These are phyloP conservation scores for Acheta domesticus DNA, from an alignment of 2,888 invertebrate species.

Conservation along the genomic window DNA sequence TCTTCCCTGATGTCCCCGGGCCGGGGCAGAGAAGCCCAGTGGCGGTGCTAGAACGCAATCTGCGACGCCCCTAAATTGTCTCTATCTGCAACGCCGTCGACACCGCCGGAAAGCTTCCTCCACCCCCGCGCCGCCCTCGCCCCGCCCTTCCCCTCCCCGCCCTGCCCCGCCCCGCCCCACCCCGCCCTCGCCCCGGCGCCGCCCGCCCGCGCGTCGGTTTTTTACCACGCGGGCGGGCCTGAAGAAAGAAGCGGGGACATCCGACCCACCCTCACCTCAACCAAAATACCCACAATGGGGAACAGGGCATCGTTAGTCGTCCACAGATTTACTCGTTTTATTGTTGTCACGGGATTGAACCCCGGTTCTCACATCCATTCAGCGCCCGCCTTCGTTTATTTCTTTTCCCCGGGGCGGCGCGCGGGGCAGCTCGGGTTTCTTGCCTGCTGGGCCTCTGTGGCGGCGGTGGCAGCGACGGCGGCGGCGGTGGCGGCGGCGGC, in stretches of 20 bases:
- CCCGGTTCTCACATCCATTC: slow-evolving; percentile 18
- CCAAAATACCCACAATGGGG: slow-evolving; percentile 18
- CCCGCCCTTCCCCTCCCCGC: neutral
- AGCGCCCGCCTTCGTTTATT: slow-evolving; percentile 1
- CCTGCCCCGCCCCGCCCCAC: neutral
- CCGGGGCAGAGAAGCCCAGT: neutral
- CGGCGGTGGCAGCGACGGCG: neutral
- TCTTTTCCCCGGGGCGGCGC: slow-evolving; percentile 8
- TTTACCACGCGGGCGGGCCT: neutral
- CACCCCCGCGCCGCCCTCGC: neutral
- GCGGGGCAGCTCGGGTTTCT: neutral
- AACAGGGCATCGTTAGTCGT: slow-evolving; percentile 10
- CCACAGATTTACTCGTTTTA: slow-evolving; percentile 18
- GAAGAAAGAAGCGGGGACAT: neutral
- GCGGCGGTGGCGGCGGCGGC: neutral
- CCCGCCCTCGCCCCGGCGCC: neutral
- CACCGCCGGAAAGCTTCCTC: neutral
- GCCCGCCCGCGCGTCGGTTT: neutral
- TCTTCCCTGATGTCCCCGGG: neutral
- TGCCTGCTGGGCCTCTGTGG: neutral
- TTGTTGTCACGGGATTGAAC: slow-evolving; percentile 18
- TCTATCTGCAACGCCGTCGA: neutral
- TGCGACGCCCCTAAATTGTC: slow-evolving; percentile 5
- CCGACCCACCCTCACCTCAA: slow-evolving; percentile 6
- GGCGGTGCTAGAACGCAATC: neutral